Evolutionary conservation across 2,797 vertebrate genomes (phyloP).

Genomic region (Notamacropus eugenii): DNA sequence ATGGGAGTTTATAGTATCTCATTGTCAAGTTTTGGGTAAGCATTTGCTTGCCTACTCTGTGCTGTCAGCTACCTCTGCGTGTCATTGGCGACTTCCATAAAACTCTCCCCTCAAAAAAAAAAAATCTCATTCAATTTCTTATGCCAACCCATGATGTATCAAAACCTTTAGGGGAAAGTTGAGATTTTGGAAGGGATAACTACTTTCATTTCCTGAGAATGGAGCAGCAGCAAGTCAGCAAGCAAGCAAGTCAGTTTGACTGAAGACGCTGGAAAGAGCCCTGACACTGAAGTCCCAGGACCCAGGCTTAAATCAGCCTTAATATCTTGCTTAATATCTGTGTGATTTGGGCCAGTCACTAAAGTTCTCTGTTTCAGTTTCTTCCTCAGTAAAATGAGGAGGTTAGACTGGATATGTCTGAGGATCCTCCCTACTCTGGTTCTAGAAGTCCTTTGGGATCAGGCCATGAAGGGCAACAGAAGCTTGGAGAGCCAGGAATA

Average conservation of each 20-base stretch:
- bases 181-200: too few relatives aligned
- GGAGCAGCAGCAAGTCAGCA: neutral
- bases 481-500: neutral
- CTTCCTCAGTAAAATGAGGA: neutral
- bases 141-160: too few relatives aligned
- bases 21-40: neutral
- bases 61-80: neutral
- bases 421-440: neutral
- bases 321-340: neutral
- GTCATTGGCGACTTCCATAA: too few relatives aligned
- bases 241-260: neutral
- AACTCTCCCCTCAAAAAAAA: too few relatives aligned
- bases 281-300: neutral
- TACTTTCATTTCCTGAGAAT: conserved; percentile 45
- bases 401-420: neutral
- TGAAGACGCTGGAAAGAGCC: conserved; percentile 16
- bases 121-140: too few relatives aligned
- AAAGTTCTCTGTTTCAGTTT: neutral
- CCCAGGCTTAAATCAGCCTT: neutral
- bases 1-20: neutral
- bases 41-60: neutral
- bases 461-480: neutral
- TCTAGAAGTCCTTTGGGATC: neutral
- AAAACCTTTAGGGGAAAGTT: too few relatives aligned
- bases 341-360: neutral